Conservation (phyloP, 2,888 invertebrate species). For the Parasteatoda lunata region DNA sequence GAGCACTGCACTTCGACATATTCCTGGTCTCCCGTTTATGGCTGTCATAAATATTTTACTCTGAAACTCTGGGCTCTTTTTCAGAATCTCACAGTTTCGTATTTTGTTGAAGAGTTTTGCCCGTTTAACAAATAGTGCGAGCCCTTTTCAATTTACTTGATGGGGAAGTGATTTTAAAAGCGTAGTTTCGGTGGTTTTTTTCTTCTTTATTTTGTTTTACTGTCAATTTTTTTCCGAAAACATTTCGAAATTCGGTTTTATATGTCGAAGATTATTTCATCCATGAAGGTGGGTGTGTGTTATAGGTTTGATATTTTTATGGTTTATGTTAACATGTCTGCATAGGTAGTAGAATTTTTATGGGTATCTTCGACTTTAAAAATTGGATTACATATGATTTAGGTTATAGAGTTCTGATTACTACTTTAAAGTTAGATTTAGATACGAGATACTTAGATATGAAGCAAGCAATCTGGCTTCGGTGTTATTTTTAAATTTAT, state of each 20-base stretch:
- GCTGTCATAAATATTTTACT: conserved; percentile 59
- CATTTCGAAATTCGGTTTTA: neutral
- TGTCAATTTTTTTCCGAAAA: neutral
- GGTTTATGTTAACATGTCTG: neutral
- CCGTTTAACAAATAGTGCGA: conserved; percentile 43
- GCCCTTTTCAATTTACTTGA: conserved; percentile 30
- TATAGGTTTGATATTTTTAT: no score
- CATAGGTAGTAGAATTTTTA: neutral
- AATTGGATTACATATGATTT: no score
- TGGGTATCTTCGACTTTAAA: neutral
- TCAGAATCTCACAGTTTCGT: conserved; percentile 32
- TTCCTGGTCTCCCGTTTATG: conserved; percentile 35
- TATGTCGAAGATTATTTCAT: neutral
- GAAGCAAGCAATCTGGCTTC: no score
- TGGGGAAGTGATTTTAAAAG: conserved; percentile 16
- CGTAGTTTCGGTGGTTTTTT: neutral
- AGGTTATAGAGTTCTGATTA: no score
- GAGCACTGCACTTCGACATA: conserved; percentile 16
- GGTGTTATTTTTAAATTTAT: no score
- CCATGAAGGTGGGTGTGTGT: neutral
- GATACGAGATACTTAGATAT: no score
- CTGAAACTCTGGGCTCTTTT: conserved; percentile 32
- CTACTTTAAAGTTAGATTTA: no score
- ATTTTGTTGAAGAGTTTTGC: conserved; percentile 47
- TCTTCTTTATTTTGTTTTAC: neutral